Conservation (phyloP, 2,888 invertebrate species). For the Resseliella maxima region DNA sequence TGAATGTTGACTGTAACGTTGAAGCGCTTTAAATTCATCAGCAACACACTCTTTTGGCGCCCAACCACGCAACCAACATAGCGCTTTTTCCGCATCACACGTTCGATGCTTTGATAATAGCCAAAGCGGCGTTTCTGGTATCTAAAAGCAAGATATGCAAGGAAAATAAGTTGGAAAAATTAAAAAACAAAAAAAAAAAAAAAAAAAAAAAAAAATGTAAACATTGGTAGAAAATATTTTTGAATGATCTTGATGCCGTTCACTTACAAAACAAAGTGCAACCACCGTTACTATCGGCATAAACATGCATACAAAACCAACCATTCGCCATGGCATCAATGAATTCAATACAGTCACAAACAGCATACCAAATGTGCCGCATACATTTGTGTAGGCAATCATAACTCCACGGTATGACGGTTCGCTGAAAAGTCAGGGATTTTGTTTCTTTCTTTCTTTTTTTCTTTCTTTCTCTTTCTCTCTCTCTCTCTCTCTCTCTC, state of each 20-base stretch:
- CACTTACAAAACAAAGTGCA: constrained; percentile 69
- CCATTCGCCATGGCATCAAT: constrained; percentile 70
- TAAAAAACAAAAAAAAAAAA: too few species aligned
- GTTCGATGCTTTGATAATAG: constrained; percentile 71
- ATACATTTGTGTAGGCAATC: constrained; percentile 68
- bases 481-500: too few species aligned
- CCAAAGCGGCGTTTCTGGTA: constrained; percentile 73
- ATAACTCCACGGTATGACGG: constrained; percentile 69
- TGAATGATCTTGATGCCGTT: constrained; percentile 60
- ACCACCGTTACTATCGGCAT: constrained; percentile 70
- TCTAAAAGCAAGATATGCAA: constrained; percentile 64
- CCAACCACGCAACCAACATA: constrained; percentile 70
- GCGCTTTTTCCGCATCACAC: constrained; percentile 69
- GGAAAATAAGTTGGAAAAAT: too few species aligned
- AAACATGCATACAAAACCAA: constrained; percentile 69
- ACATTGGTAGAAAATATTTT: too few species aligned
- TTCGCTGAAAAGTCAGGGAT: constrained; percentile 66
- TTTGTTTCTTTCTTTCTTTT: too few species aligned
- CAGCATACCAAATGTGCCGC: constrained; percentile 70
- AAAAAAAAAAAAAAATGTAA: too few species aligned
- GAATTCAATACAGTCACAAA: constrained; percentile 70
- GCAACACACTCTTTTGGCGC: constrained; percentile 59
- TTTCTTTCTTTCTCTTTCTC: too few species aligned
- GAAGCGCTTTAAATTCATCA: constrained; percentile 60
- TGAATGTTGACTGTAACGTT: constrained; percentile 59